Evolutionary conservation across 2,888 invertebrate genomes (phyloP).

Genomic region (Netelia virgata): DNA sequence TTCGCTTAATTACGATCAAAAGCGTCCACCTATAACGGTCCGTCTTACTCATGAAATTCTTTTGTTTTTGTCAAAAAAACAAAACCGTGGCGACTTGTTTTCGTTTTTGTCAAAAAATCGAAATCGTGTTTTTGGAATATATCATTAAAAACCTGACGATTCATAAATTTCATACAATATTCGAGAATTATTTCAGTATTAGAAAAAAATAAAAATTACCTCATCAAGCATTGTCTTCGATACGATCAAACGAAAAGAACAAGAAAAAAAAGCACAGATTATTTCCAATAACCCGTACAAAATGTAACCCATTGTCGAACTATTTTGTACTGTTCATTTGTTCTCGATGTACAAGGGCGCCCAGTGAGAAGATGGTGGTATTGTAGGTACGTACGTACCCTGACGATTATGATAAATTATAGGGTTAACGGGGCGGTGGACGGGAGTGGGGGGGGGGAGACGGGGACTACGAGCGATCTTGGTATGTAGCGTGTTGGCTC

Average conservation of each 20-base stretch:
- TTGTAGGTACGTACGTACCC: constrained; percentile 15
- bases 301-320: not conserved
- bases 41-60: no score
- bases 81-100: no score
- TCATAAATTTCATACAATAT: no score
- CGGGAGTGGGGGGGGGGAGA: constrained; percentile 8
- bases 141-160: no score
- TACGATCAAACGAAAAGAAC: not conserved
- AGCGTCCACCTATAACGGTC: no score
- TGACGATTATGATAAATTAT: constrained; percentile 65
- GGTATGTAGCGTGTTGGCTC: constrained; percentile 69
- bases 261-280: not conserved
- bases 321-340: not conserved
- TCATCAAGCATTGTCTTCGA: not conserved
- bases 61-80: no score
- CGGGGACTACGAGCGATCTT: constrained; percentile 35
- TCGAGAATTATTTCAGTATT: no score
- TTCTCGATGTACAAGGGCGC: not conserved
- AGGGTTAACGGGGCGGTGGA: constrained; percentile 32
- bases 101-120: no score
- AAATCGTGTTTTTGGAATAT: no score
- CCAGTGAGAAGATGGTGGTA: not conserved
- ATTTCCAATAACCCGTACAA: not conserved
- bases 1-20: no score
- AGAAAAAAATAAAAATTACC: no score